These are phyloP conservation scores for Periparus ater DNA, from an alignment of 2,797 vertebrate species.

Conservation along the genomic window DNA sequence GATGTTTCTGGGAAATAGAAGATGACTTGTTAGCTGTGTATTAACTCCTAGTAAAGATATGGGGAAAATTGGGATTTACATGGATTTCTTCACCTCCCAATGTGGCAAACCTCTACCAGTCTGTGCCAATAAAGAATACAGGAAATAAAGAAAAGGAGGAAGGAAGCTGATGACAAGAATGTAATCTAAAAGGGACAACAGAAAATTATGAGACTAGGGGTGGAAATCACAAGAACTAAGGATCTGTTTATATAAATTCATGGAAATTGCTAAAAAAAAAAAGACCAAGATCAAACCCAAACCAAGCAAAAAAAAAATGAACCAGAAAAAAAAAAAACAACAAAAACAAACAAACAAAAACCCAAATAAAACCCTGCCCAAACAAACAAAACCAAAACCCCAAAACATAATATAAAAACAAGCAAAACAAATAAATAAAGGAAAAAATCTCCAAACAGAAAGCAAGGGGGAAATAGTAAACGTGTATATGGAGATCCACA, in stretches of 20 bases:
- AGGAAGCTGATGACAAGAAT: neutral
- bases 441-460: neutral
- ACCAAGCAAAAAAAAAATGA: neutral
- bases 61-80: neutral
- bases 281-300: neutral
- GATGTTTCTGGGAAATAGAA: neutral
- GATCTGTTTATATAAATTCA: neutral
- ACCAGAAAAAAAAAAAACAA: neutral
- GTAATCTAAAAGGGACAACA: neutral
- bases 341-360: too few relatives aligned
- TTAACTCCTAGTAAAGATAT: neutral
- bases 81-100: neutral
- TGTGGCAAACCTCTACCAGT: neutral
- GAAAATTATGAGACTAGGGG: neutral
- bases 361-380: too few relatives aligned
- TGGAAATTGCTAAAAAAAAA: neutral
- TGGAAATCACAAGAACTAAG: neutral
- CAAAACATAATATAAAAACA: neutral
- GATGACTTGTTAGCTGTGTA: neutral
- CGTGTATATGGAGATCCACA: rapidly evolving
- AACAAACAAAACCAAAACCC: neutral
- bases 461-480: neutral
- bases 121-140: neutral
- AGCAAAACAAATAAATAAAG: neutral
- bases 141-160: neutral